Evolutionary conservation across 1,140 invertebrate species (phyloP), one percentile per base, ranked within the genome.

Genomic region (Aphelinus certus): DNA sequence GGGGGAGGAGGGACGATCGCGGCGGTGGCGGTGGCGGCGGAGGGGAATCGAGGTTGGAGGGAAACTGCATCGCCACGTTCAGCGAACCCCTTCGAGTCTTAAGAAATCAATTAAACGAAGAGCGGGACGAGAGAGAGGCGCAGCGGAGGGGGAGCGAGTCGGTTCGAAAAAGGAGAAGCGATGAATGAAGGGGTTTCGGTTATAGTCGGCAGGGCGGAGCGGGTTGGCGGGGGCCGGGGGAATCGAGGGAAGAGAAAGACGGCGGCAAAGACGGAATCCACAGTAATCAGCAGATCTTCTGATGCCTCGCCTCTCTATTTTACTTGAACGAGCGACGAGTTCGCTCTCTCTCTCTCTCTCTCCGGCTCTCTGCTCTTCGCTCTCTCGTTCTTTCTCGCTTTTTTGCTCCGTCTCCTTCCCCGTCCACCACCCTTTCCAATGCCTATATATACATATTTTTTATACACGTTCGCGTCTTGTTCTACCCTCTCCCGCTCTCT

Each of bases 81-180:
- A 53, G 77, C 77, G 80, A 85, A 83, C 81, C 83, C 85, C 82
- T 85, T 85, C 81, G 82, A 82, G 83, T 84, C 82, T 84, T 86
- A 85, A 86, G 84, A 86, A 86, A 86, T 85, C 84, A 86, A 86
- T 86, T 86, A 84, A 86, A 85, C 81, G 81, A 79, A 82, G 83
- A 85, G 82, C 76, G 78, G 64, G 67, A 26, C 65, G 70, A 69
- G 56, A 67, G 51, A 49, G 49, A 60, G 51, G 51, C 4, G 51
- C 9, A 53, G 51, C 51, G 51, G 51, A 53, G 4, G 26, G 26
- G 45, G 55, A 68, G 48, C 48, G 65, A 57, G 65, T 9, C 47
- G 63, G 68, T 74, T 71, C 67, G 76, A 67, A 77, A 71, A 73
- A 77, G 68, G 63, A 71, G 57, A 74, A 55, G 62, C 7, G 46